Conservation (phyloP, 2,888 invertebrate genomes). For the Stenodera caucasica region DNA sequence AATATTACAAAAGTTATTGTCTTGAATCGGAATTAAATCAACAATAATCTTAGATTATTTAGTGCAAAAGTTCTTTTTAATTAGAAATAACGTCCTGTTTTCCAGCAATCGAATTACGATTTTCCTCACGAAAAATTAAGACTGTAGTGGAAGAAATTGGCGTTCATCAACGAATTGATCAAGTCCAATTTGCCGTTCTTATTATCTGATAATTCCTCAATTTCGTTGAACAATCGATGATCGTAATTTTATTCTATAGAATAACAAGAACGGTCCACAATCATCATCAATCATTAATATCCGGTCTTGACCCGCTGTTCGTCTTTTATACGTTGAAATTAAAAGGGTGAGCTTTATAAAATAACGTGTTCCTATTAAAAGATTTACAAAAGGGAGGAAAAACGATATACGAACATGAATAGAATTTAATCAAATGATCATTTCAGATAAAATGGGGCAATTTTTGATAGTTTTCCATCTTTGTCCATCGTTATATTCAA, state of each 20-base stretch:
- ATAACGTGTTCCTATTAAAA: neutral
- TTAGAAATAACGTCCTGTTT: too few species aligned
- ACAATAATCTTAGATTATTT: too few species aligned
- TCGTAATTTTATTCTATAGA: constrained; percentile 5
- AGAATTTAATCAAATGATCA: neutral
- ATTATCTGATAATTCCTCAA: constrained; percentile 3
- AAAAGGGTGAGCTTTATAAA: too few species aligned
- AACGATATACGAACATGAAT: neutral
- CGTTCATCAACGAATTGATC: neutral
- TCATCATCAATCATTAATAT: constrained; percentile 3
- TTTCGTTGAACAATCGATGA: constrained; percentile 2
- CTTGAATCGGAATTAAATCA: too few species aligned
- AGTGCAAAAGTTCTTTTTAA: too few species aligned
- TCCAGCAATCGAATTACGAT: too few species aligned
- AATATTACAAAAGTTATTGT: too few species aligned
- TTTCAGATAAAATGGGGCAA: too few species aligned
- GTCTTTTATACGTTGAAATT: too few species aligned
- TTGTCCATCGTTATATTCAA: neutral
- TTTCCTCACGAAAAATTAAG: too few species aligned
- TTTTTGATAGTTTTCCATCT: neutral
- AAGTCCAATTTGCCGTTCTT: neutral
- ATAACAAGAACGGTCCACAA: neutral
- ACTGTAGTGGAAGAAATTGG: neutral
- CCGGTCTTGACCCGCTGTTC: neutral
- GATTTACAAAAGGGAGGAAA: too few species aligned